A percentile compares a stretch with the other conserved stretches of the same genome.
Evolutionary conservation across 1,140 invertebrate genomes (phyloP).

Genomic region (Hirudo medicinalis): DNA sequence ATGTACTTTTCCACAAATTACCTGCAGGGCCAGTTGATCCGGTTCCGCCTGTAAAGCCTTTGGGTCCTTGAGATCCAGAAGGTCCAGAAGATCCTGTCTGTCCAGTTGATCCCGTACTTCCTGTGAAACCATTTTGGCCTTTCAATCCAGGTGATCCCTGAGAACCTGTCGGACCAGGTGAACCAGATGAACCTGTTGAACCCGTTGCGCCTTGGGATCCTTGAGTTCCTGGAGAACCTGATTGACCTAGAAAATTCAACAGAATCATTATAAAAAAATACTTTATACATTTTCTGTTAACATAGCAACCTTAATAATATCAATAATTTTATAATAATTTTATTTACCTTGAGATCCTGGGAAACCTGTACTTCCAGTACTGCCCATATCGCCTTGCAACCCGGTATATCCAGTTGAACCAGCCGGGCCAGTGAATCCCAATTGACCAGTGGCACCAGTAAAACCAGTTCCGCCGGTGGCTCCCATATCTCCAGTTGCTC

Average conservation of each 20-base stretch:
- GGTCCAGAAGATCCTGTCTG: not conserved
- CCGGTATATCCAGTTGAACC: conserved; percentile 20
- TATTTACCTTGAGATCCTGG: conserved; percentile 8
- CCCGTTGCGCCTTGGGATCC: conserved; percentile 20
- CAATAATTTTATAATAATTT: not conserved
- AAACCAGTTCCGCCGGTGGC: conserved; percentile 11
- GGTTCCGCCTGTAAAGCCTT: not conserved
- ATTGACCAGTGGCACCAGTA: conserved; percentile 13
- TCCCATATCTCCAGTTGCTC: conserved; percentile 11
- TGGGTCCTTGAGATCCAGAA: conserved; percentile 5
- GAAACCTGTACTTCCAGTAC: not conserved
- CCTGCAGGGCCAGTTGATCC: not conserved
- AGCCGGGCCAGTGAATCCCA: conserved; percentile 15
- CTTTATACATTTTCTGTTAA: not conserved
- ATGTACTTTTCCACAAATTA: no score
- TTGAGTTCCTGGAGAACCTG: conserved; percentile 18
- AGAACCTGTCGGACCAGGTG: conserved; percentile 19
- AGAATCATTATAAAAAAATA: not conserved
- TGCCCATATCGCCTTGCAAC: not conserved
- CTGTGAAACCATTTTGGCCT: conserved; percentile 50
- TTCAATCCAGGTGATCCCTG: conserved; percentile 30
- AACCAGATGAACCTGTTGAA: conserved; percentile 10
- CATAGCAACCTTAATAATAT: not conserved
- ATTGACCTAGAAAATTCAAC: conserved; percentile 1
- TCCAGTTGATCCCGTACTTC: conserved; percentile 2